Base-by-base conservation (phyloP, 2,888 invertebrate species). In the Agriopis marginaria region DNA sequence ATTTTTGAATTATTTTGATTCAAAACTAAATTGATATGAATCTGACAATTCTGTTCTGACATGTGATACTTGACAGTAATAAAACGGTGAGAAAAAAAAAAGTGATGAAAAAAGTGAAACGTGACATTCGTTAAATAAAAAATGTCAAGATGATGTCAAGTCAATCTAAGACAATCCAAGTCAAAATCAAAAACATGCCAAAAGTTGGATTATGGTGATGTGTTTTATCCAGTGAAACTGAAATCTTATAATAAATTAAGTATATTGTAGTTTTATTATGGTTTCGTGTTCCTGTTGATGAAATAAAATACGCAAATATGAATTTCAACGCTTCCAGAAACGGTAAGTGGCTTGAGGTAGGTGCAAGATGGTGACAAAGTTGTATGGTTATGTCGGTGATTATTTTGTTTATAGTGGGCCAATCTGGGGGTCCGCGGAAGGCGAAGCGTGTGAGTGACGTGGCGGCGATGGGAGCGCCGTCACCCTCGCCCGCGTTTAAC, bases 361-460 rank as follows among this genome's bases (percentile, higher is more conserved):
- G 32, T 40, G 23, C 23, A 51, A 14, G 50, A 61, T 47, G 51
- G 17, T 51, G 56, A 11, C 17, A 11, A 10, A 39, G 62, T 65
- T 12, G 45, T 66, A 53, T 63, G 63, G 45, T 60, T 51, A 64
- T 56, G 47, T 58, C 6, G 55, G 23, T 49, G 44, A 56, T 66
- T 66, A 63, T 70, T 72, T 71, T 61, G 63, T 70, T 87, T 86
- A 11, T 72, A 93, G 93, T 93, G 74, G 86, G 86, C 40, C 88
- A 85, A 55, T 73, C 85, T 8, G 89, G 92, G 8, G 93, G 92
- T 42, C 87, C 91, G 55, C 92, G 95, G 60, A 96, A 96, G 88
- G 91, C 95, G 3, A 96, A 96, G 86, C 92, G 96, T 59, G 96
- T 97, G 12, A 96, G 96, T 80, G 96, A 97, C 91, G 95, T 96